Evolutionary conservation across 2,888 invertebrate genomes (phyloP), one percentile per base, ranked within the genome.

Genomic region (Tubulanus polymorphus): DNA sequence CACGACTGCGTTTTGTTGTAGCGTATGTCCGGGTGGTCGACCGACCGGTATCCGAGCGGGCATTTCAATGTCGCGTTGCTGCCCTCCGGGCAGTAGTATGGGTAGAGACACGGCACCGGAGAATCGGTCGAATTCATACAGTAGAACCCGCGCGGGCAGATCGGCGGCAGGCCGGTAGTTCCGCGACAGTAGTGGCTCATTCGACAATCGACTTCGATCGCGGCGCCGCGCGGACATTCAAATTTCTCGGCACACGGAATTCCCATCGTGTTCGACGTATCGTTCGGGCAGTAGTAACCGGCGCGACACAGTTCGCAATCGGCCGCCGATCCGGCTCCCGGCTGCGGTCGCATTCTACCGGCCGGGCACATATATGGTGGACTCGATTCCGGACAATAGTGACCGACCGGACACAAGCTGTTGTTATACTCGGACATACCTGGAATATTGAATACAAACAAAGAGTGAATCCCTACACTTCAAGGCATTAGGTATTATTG

Each of bases 321-420:
- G 0, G 48, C 48, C 2, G 64, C 55, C 12, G 53, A 48, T 3
- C 58, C 68, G 3, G 74, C 72, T 25, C 73, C 74, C 0, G 68
- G 64, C 2, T 55, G 61, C 27, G 72, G 68, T 49, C 71, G 65
- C 72, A 73, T 71, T 20, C 63, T 62, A 12, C 76, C 76, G 12
- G 76, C 72, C 8, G 75, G 74, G 60, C 76, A 76, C 27, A 71
- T 61, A 1, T 62, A 45, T 27, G 74, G 75, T 48, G 74, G 74
- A 41, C 67, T 67, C 5, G 70, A 72, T 15, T 50, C 55, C 35
- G 65, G 57, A 61, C 76, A 76, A 64, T 69, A 76, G 54, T 67
- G 69, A 10, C 72, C 75, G 35, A 69, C 65, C n/a, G 74, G 74
- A 57, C 76, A 76, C 2, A 66, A 69, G 59, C 64, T 69, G 18